phyloP scores from a whole-genome alignment of 2,113 vertebrate species.

The Arizona elegans region DNA sequence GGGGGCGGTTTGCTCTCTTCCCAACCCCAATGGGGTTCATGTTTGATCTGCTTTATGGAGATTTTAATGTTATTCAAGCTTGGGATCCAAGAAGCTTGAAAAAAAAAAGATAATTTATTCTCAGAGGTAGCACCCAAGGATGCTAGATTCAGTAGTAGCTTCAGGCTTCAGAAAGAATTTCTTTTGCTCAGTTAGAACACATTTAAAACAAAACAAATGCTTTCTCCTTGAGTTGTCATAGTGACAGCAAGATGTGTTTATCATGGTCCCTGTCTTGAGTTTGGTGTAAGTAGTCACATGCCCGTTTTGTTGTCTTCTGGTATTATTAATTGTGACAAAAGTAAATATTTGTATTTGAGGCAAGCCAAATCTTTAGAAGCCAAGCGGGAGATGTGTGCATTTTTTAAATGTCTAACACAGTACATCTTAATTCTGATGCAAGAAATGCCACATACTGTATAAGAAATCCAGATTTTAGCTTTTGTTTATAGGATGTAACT shows the following conservation, averaged over 20 bases:
- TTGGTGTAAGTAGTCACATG: conserved; percentile 39
- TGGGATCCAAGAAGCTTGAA: neutral
- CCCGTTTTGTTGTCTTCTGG: conserved; percentile 34
- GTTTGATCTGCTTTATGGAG: neutral
- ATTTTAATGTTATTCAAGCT: neutral
- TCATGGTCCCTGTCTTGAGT: conserved; percentile 39
- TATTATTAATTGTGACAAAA: conserved; percentile 60
- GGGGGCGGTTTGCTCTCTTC: neutral
- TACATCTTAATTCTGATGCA: conserved; percentile 43
- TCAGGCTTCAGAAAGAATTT: conserved; percentile 4
- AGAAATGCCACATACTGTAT: conserved; percentile 35
- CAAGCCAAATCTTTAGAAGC: conserved; percentile 13
- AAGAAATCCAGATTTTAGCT: conserved; percentile 40
- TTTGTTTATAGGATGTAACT: conserved; percentile 1
- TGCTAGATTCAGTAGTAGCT: neutral
- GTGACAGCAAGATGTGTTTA: conserved; percentile 50
- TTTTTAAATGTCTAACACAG: conserved; percentile 45
- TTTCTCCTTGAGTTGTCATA: conserved; percentile 47
- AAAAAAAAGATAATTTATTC: neutral
- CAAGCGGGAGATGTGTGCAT: neutral
- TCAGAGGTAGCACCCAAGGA: neutral
- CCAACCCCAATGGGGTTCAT: neutral
- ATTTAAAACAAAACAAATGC: conserved; percentile 29
- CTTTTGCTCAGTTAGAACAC: conserved; percentile 39
- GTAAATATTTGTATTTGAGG: conserved; percentile 54